These are phyloP conservation scores for Pogonomyrmex californicus DNA, from an alignment of 1,140 invertebrate genomes.

Conservation along the genomic window DNA sequence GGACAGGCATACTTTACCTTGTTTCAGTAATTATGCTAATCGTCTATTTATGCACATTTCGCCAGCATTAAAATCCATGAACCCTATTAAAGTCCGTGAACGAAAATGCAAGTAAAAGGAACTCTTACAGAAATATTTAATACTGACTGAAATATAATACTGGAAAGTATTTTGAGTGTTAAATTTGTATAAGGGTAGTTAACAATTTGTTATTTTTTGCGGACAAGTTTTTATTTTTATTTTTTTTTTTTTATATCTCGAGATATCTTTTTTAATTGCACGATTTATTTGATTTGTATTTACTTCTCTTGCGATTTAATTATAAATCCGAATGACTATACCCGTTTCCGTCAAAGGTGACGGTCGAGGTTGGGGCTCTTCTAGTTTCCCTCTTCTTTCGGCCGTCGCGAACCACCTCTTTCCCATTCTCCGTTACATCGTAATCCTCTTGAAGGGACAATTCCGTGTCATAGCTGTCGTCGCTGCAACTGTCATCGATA, in stretches of 20 bases:
- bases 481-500: constrained; percentile 84
- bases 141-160: no score
- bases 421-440: constrained; percentile 63
- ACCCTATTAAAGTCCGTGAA: neutral
- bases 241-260: neutral
- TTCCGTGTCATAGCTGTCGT: constrained; percentile 83
- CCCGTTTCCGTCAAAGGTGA: constrained; percentile 77
- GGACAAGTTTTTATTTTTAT: no score
- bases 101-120: neutral
- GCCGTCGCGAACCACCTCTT: constrained; percentile 46
- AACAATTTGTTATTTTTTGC: no score
- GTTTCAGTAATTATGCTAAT: constrained; percentile 50
- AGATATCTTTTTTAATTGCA: neutral
- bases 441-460: constrained; percentile 67
- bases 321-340: constrained; percentile 51
- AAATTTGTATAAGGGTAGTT: no score
- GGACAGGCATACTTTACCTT: neutral
- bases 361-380: constrained; percentile 71
- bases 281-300: neutral
- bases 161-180: no score
- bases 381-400: constrained; percentile 71
- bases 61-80: neutral
- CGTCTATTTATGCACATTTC: constrained; percentile 23
- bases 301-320: neutral
- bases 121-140: no score